Evolutionary conservation across 2,113 vertebrate species (phyloP).

Genomic region (Sinocyclocheilus maitianheensis): DNA sequence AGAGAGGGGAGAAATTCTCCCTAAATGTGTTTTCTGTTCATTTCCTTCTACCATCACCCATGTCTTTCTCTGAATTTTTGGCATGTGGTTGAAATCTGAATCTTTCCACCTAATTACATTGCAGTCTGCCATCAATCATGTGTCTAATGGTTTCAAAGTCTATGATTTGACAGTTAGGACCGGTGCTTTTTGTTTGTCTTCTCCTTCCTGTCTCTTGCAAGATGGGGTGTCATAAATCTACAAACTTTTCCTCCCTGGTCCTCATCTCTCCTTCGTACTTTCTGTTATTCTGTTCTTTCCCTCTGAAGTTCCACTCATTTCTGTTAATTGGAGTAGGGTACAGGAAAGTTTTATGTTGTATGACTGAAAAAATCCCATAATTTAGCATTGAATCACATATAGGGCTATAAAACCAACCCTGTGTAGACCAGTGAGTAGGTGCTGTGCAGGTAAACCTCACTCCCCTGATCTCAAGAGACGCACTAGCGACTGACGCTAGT

Average conservation of each 20-base stretch:
- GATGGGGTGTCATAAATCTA: not conserved
- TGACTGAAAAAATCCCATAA: not conserved
- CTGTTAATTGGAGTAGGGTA: not conserved
- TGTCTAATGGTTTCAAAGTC: conserved; percentile 2
- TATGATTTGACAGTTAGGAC: not conserved
- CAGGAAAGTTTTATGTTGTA: not conserved
- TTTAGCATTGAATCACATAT: not conserved
- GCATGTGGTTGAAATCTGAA: conserved; percentile 13
- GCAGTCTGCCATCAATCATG: not conserved
- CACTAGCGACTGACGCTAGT: too few relatives aligned
- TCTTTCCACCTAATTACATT: conserved; percentile 10
- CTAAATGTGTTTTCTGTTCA: conserved; percentile 29
- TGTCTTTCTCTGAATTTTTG: not conserved
- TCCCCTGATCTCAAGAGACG: too few relatives aligned
- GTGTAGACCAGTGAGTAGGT: too few relatives aligned
- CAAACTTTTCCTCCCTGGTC: not conserved
- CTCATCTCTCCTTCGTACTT: not conserved
- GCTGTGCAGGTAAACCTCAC: too few relatives aligned
- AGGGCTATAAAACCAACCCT: not conserved
- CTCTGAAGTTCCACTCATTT: not conserved
- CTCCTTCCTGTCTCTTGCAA: conserved; percentile 1
- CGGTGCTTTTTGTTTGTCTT: conserved; percentile 8
- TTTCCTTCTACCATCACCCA: conserved; percentile 35
- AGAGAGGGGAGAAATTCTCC: conserved; percentile 44
- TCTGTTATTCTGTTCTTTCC: not conserved